Conservation (phyloP, 1,140 invertebrate genomes). For the Solenopsis fugax region DNA sequence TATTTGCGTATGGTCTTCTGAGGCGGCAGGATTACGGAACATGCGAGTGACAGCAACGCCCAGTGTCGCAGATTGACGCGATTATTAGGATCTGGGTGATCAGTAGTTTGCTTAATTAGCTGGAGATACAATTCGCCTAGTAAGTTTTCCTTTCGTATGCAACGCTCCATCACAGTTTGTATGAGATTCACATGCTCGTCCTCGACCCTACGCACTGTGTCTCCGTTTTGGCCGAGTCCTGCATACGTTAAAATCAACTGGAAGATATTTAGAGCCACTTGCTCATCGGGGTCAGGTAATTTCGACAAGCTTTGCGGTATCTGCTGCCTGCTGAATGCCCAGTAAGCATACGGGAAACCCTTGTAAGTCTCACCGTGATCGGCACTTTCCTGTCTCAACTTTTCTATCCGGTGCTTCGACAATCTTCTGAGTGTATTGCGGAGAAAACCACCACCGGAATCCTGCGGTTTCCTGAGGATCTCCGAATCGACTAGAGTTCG, state of each 20-base stretch:
- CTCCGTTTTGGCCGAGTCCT: constrained; percentile 93
- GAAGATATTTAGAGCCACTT: constrained; percentile 93
- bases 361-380: constrained; percentile 94
- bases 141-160: constrained; percentile 95
- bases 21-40: constrained; percentile 95
- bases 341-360: constrained; percentile 94
- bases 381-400: constrained; percentile 91
- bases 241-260: constrained; percentile 93
- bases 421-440: constrained; percentile 95
- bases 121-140: constrained; percentile 97
- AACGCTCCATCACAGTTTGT: constrained; percentile 95
- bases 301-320: constrained; percentile 94
- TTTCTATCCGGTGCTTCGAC: constrained; percentile 95
- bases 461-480: constrained; percentile 93
- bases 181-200: constrained; percentile 96
- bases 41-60: constrained; percentile 95
- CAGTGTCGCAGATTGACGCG: constrained; percentile 95
- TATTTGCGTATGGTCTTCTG: constrained; percentile 94
- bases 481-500: constrained; percentile 94
- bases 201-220: constrained; percentile 89
- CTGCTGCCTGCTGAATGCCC: constrained; percentile 95
- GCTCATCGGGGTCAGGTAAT: constrained; percentile 95
- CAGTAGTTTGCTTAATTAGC: constrained; percentile 97
- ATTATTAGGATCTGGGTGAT: constrained; percentile 96
- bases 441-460: constrained; percentile 93